These are phyloP conservation scores for Baronia brevicornis DNA, from an alignment of 2,888 invertebrate genomes.

Conservation along the genomic window DNA sequence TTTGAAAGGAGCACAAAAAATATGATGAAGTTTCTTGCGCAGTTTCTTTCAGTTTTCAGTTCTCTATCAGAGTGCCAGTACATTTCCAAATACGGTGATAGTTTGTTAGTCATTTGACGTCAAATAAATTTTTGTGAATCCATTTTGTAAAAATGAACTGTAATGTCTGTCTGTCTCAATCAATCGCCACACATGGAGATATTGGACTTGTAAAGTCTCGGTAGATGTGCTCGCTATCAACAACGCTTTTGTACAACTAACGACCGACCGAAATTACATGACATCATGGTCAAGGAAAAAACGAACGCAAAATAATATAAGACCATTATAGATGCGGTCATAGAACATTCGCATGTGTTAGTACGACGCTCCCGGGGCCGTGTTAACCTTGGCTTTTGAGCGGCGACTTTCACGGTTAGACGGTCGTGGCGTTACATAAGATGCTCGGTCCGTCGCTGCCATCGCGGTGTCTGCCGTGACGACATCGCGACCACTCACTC, in stretches of 20 bases:
- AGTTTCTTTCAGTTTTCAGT: no score
- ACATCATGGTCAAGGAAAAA: conserved; percentile 57
- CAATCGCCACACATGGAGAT: no score
- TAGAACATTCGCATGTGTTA: conserved; percentile 62
- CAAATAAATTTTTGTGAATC: no score
- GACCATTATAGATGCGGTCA: conserved; percentile 42
- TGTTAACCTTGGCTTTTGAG: conserved; percentile 74
- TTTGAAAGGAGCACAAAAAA: no score
- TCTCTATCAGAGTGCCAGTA: no score
- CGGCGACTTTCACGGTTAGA: conserved; percentile 75
- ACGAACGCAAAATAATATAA: conserved; percentile 45
- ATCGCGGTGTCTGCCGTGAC: conserved; percentile 53
- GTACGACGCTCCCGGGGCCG: conserved; percentile 57
- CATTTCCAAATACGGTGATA: no score
- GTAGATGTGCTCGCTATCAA: no score
- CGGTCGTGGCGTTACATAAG: conserved; percentile 66
- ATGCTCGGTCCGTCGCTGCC: conserved; percentile 38
- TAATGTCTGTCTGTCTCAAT: conserved; percentile 19
- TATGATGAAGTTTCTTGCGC: no score
- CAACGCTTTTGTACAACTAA: conserved; percentile 27
- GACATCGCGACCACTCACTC: conserved; percentile 55
- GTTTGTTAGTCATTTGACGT: no score
- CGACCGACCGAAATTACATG: conserved; percentile 47
- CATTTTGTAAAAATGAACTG: no score
- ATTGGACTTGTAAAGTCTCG: no score